Conservation (phyloP, 2,113 vertebrate genomes). For the Galbula dea region DNA sequence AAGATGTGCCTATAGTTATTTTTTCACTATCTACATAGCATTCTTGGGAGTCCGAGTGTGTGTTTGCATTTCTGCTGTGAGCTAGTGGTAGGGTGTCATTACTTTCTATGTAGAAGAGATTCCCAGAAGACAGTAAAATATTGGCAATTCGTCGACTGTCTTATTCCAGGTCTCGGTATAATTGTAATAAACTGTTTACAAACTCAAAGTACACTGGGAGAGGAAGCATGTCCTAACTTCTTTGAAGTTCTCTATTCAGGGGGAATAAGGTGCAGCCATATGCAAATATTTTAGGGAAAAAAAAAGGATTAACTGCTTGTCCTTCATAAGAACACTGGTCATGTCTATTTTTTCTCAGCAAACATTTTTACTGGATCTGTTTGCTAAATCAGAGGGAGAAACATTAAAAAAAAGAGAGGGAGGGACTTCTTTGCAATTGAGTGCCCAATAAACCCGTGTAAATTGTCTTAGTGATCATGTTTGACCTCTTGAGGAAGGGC, state of each 20-base stretch:
- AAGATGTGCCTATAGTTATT: background rate
- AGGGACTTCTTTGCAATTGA: background rate
- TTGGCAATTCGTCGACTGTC: background rate
- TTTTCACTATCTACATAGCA: background rate
- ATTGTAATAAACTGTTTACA: background rate
- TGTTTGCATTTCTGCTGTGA: background rate
- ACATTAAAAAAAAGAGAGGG: background rate
- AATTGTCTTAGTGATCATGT: background rate
- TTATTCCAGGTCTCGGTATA: background rate
- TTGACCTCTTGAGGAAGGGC: background rate
- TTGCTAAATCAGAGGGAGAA: background rate
- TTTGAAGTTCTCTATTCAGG: background rate
- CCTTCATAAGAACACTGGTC: background rate
- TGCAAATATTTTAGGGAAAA: background rate
- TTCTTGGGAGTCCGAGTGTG: background rate
- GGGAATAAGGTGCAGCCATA: background rate
- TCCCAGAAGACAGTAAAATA: background rate
- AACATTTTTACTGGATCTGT: background rate
- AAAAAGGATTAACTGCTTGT: background rate
- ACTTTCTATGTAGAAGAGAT: background rate
- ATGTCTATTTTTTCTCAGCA: slow-evolving; percentile 12
- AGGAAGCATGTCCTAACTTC: background rate
- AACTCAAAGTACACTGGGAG: background rate
- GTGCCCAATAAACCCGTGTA: background rate
- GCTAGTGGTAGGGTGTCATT: background rate